These are phyloP conservation scores for Pinna nobilis DNA, from an alignment of 1,140 invertebrate genomes.

Conservation along the genomic window DNA sequence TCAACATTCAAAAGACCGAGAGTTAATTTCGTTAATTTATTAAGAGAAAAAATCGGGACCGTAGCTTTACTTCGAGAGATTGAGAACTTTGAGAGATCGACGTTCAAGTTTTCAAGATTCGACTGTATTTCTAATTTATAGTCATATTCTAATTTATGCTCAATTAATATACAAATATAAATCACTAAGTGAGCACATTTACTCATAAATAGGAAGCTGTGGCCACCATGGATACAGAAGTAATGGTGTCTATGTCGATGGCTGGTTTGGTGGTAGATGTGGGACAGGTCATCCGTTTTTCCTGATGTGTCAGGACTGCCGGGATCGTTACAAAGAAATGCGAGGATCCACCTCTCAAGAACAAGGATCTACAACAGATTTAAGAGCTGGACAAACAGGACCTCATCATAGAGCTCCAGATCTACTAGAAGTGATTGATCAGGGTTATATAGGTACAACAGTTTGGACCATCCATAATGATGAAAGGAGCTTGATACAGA, in stretches of 20 bases:
- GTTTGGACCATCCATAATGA: no score
- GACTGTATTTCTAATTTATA: no score
- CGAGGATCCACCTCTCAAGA: constrained; percentile 5
- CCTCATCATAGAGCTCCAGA: constrained; percentile 44
- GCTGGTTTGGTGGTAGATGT: constrained; percentile 67
- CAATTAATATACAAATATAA: no score
- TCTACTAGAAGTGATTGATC: constrained; percentile 49
- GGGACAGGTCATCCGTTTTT: constrained; percentile 73
- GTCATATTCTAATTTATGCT: no score
- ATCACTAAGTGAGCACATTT: not conserved
- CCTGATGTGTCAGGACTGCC: constrained; percentile 76
- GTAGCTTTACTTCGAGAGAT: no score
- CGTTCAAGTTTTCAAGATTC: no score
- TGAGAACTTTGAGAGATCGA: no score
- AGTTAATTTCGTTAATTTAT: no score
- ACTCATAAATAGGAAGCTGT: constrained; percentile 54
- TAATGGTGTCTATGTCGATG: constrained; percentile 63
- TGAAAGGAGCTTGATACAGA: no score
- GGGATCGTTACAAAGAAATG: constrained; percentile 73
- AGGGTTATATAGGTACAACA: constrained; percentile 9
- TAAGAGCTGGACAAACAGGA: not conserved
- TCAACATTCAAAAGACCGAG: no score
- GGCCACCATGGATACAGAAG: constrained; percentile 66
- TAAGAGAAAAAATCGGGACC: no score
- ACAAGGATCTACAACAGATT: not conserved